Conservation (phyloP, 2,888 invertebrate genomes). For the Nebria salina region DNA sequence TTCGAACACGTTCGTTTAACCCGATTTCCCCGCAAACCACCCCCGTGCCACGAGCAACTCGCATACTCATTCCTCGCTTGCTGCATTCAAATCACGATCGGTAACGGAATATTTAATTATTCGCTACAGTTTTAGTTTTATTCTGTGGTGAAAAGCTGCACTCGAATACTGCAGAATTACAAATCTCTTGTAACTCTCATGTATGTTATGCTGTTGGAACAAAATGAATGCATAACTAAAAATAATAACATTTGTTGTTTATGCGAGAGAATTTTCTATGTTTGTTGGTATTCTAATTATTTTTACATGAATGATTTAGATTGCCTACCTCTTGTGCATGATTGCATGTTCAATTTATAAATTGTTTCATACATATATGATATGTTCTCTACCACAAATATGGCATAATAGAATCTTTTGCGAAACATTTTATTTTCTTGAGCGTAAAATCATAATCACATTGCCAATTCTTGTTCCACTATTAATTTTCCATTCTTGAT, state of each 20-base stretch:
- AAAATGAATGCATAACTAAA: not conserved
- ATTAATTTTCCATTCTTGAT: no score
- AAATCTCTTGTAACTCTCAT: not conserved
- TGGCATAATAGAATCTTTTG: no score
- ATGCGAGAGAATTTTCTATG: not conserved
- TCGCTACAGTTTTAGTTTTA: not conserved
- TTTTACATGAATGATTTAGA: not conserved
- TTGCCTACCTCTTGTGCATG: not conserved
- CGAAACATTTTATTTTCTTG: no score
- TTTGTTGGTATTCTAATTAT: not conserved
- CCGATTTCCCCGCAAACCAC: not conserved
- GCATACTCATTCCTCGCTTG: not conserved
- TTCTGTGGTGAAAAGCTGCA: conserved; percentile 1
- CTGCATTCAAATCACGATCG: conserved; percentile 1
- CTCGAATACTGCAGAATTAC: not conserved
- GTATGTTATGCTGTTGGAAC: not conserved
- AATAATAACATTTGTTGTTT: not conserved
- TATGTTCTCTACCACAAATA: not conserved
- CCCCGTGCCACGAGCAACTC: not conserved
- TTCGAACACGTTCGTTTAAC: not conserved
- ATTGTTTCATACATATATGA: not conserved
- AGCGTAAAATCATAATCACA: no score
- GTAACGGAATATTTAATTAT: conserved; percentile 1
- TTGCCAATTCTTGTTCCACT: no score
- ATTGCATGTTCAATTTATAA: not conserved